Conservation (phyloP, 92 coral and sea anemone genomes). For the Zoanthus sansibaricus region DNA sequence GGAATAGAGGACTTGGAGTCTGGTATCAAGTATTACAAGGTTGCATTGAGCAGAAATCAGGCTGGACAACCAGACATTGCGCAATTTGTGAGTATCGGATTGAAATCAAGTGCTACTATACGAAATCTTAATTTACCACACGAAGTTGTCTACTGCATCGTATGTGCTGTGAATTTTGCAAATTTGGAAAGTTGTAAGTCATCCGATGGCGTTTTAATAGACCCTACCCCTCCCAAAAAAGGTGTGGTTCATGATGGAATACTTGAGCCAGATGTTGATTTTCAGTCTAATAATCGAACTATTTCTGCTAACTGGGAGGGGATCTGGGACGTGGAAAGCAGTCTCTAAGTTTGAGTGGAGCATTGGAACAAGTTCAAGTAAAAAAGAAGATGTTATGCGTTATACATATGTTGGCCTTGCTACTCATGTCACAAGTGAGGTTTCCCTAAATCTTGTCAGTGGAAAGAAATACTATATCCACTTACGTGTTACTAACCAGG, state of each 20-base stretch:
- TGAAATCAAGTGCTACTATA: slow-evolving; percentile 74
- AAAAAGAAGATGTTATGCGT: slow-evolving; percentile 52
- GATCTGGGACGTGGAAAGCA: slow-evolving; percentile 95
- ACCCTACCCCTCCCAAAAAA: slow-evolving; percentile 74
- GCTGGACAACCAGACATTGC: slow-evolving; percentile 77
- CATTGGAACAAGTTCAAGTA: slow-evolving; percentile 69
- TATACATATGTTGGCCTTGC: slow-evolving; percentile 82
- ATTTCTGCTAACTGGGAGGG: slow-evolving; percentile 98
- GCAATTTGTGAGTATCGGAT: slow-evolving; percentile 71
- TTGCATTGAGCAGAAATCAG: slow-evolving; percentile 86
- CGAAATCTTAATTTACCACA: slow-evolving; percentile 66
- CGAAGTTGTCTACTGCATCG: slow-evolving; percentile 86
- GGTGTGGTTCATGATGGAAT: slow-evolving; percentile 97
- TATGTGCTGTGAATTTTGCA: slow-evolving; percentile 91
- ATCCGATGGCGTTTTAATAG: slow-evolving; percentile 95
- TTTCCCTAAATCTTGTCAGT: slow-evolving; percentile 66
- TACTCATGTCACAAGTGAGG: slow-evolving; percentile 80
- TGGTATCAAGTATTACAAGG: slow-evolving; percentile 75
- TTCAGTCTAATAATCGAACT: slow-evolving; percentile 77
- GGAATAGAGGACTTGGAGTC: slow-evolving; percentile 91
- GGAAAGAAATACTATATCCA: slow-evolving; percentile 83
- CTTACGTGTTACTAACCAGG: slow-evolving; percentile 74
- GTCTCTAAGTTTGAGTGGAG: slow-evolving; percentile 93
- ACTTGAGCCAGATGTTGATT: slow-evolving; percentile 89
- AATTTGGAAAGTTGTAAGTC: slow-evolving; percentile 74